These are phyloP conservation scores for Ficedula albicollis DNA, from an alignment of 2,797 vertebrate species.

Conservation along the genomic window DNA sequence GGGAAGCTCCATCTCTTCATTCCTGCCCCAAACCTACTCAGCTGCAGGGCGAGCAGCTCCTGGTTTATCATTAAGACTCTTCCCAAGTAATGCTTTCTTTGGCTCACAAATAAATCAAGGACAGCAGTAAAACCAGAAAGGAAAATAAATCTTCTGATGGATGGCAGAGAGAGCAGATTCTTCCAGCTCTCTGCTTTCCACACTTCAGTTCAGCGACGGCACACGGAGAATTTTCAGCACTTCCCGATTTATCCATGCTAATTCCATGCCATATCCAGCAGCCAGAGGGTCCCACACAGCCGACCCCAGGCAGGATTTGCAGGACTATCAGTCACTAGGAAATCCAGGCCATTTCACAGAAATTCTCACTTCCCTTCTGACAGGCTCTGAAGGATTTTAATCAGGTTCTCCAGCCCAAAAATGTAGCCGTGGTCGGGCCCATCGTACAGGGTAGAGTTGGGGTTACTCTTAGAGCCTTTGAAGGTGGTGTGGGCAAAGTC, in stretches of 20 bases:
- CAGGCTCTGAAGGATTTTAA: conserved; percentile 75
- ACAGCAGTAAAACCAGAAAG: conserved; percentile 4
- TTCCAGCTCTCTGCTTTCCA: background rate
- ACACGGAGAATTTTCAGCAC: background rate
- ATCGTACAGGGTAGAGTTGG: conserved; percentile 31
- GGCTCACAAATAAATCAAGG: conserved; percentile 29
- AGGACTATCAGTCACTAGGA: background rate
- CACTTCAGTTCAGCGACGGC: background rate
- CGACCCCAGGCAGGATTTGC: background rate
- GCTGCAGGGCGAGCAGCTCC: background rate
- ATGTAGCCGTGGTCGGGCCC: conserved; percentile 80
- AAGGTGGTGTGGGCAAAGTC: conserved; percentile 82
- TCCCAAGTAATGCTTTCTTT: conserved; percentile 29
- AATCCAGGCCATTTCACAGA: background rate
- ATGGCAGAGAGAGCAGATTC: background rate
- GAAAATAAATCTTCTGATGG: conserved; percentile 26
- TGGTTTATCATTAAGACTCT: conserved; percentile 20
- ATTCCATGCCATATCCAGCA: background rate
- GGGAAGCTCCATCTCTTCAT: background rate
- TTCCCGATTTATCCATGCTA: background rate
- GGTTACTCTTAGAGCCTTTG: conserved; percentile 66
- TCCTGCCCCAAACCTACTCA: background rate
- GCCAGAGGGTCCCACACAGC: background rate
- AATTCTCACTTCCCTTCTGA: conserved; percentile 63
- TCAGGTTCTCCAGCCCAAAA: conserved; percentile 81